These are phyloP conservation scores for Zosterops borbonicus DNA, from an alignment of 2,113 vertebrate species.

Conservation along the genomic window DNA sequence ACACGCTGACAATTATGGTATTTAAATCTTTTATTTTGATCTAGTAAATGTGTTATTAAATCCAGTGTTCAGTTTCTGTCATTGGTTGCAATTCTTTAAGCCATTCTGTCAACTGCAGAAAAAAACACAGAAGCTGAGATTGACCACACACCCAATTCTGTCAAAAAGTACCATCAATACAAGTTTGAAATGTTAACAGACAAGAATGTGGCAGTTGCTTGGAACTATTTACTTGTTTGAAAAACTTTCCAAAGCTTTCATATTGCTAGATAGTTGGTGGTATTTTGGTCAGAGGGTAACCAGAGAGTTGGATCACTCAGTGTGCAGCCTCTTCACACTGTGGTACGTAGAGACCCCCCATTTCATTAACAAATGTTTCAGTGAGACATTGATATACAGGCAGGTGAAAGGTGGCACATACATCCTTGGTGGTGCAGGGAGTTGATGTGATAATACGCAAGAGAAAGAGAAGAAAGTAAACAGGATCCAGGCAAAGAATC, in stretches of 20 bases:
- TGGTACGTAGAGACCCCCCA: fast-evolving
- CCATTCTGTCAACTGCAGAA: not conserved
- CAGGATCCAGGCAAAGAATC: not conserved
- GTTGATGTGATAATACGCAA: not conserved
- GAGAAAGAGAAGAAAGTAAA: not conserved
- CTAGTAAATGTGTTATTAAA: not conserved
- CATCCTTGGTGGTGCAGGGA: not conserved
- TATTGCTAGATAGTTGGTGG: not conserved
- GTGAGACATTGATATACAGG: not conserved
- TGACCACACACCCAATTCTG: not conserved
- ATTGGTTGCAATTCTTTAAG: not conserved
- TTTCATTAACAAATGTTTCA: not conserved
- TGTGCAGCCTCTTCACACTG: not conserved
- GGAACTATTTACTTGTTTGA: not conserved
- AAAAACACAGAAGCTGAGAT: not conserved
- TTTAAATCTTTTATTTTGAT: not conserved
- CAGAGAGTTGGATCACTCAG: not conserved
- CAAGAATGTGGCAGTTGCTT: not conserved
- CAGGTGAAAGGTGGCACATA: not conserved
- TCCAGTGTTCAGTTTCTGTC: not conserved
- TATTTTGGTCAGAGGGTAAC: not conserved
- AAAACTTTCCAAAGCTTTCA: not conserved
- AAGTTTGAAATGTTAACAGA: not conserved
- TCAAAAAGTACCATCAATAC: not conserved
- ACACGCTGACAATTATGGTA: fast-evolving